These are phyloP conservation scores for Sycobia sp. DNA, from an alignment of 1,140 invertebrate genomes.

Conservation along the genomic window DNA sequence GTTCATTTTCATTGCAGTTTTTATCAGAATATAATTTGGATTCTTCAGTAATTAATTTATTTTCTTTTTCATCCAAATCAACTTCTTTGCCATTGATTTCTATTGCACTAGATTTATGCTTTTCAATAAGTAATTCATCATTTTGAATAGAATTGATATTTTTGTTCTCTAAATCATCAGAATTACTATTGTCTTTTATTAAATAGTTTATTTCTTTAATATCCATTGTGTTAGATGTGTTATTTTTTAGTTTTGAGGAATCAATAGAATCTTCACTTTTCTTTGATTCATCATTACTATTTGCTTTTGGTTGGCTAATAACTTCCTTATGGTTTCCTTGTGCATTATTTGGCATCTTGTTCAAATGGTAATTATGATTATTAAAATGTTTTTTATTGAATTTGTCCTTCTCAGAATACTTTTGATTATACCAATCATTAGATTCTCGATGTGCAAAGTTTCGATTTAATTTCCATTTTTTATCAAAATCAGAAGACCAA, in stretches of 20 bases:
- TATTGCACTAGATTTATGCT: neutral
- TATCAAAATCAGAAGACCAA: conserved; percentile 24
- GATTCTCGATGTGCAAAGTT: conserved; percentile 12
- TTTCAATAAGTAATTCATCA: neutral
- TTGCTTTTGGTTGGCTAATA: neutral
- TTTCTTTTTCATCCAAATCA: neutral
- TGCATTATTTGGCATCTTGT: conserved; percentile 7
- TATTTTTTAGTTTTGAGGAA: conserved; percentile 23
- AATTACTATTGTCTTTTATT: conserved; percentile 19
- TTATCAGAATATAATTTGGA: neutral
- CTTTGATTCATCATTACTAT: conserved; percentile 7
- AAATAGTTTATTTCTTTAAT: conserved; percentile 8
- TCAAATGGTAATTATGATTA: conserved; percentile 28
- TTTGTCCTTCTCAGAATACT: conserved; percentile 27
- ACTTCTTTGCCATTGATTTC: neutral
- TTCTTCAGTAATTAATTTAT: neutral
- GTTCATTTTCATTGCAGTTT: neutral
- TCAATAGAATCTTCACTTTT: conserved; percentile 21
- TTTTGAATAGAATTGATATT: neutral
- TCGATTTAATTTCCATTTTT: conserved; percentile 29
- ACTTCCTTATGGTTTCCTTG: conserved; percentile 14
- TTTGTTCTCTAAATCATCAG: neutral
- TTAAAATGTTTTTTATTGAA: conserved; percentile 24
- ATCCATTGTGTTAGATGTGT: neutral
- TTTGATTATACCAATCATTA: conserved; percentile 23